A percentile compares a stretch with the other conserved stretches of the same genome.
Conservation (phyloP, 2,797 vertebrate species). For the Hoplostethus atlanticus region DNA sequence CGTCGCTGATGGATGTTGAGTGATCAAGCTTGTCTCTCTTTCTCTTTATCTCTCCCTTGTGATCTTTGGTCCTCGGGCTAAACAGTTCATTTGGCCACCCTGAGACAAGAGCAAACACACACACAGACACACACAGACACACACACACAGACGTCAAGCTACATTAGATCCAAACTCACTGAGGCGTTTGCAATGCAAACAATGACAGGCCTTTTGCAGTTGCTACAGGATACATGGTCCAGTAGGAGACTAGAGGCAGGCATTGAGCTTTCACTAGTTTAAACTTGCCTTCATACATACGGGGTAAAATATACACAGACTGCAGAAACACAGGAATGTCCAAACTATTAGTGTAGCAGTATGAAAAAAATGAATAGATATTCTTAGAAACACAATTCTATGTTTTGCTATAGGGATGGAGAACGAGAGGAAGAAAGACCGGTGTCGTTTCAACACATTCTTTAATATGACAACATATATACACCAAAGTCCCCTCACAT, state of each 20-base stretch:
- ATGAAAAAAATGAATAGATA: conserved; percentile 1
- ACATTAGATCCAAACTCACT: conserved; percentile 78
- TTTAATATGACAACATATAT: not conserved
- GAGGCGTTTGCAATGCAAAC: conserved; percentile 80
- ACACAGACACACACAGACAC: conserved; percentile 49
- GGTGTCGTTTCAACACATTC: not conserved
- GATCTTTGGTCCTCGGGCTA: conserved; percentile 73
- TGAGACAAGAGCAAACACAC: conserved; percentile 80
- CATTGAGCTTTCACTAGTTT: conserved; percentile 37
- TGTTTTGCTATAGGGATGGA: not conserved
- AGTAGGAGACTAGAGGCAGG: conserved; percentile 44
- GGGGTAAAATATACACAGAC: conserved; percentile 12
- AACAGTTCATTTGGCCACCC: conserved; percentile 73
- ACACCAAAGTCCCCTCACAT: conserved; percentile 10
- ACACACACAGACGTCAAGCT: conserved; percentile 72
- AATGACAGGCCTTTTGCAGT: conserved; percentile 50
- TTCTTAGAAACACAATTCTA: not conserved
- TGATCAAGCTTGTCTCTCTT: conserved; percentile 30
- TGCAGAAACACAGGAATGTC: conserved; percentile 21
- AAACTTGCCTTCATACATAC: conserved; percentile 11
- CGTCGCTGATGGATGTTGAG: conserved; percentile 40
- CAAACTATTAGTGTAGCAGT: not conserved
- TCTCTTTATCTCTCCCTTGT: conserved; percentile 42
- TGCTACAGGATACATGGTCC: conserved; percentile 41
- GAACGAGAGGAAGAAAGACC: not conserved